Evolutionary conservation across 2,888 invertebrate genomes (phyloP), one percentile per base, ranked within the genome.

Genomic region (Endomychus coccineus): DNA sequence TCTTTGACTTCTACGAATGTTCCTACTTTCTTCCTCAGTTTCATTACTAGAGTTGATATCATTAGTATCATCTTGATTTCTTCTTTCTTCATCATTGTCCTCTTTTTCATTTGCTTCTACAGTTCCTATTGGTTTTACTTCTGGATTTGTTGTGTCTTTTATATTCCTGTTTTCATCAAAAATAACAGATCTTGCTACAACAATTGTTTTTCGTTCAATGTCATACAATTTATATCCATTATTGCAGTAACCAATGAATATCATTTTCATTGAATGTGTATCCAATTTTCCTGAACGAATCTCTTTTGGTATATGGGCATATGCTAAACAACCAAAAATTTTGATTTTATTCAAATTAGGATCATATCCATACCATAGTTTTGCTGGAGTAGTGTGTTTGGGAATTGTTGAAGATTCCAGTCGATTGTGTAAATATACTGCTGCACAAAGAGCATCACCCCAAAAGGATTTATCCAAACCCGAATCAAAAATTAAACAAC

Each of bases 181-280:
- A 27, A 27, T 11, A 27, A 27, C 27, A 11, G 27, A 11, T 27
- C 27, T 27, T 27, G 27, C 4, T 27, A n/a, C n/a, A 27, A 27
- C 14, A 3, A 27, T 15, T 27, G 7, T 14, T 14, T 27, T 27
- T 5, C 6, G n/a, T n/a, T 17, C 16, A 9, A 21, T 4, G 12
- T 27, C 4, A 27, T 27, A 27, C 14, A 27, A 27, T 14, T 27
- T 27, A 10, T 27, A 27, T 5, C 27, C 27, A 27, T 27, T 14
- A 27, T 4, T 17, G 10, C 28, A 13, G 34, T 46, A 45, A 4
- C 43, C 47, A 14, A 27, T 15, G 16, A 27, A 27, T 16, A 27
- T 27, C 16, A 16, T 14, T 27, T 27, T 27, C 27, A n/a, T 27
- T n/a, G 14, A 27, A 16, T 27, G 27, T 9, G 27, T 16, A 16